These are phyloP conservation scores for Lepidonotus clava DNA, from an alignment of 2,888 invertebrate genomes.

Conservation along the genomic window DNA sequence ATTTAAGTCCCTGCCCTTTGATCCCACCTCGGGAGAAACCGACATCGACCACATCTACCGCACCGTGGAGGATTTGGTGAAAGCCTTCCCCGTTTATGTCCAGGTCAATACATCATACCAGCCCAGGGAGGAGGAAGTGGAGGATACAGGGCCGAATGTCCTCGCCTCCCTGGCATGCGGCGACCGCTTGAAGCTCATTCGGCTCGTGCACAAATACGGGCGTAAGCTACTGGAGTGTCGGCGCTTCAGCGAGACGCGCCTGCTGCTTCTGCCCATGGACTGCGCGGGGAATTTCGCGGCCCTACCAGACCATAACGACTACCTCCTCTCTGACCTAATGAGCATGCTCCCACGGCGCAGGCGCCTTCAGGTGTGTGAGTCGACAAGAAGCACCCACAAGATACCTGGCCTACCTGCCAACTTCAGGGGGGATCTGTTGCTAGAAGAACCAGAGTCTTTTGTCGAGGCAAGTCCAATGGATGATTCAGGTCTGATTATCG, in stretches of 20 bases:
- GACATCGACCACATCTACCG: slow-evolving; percentile 61
- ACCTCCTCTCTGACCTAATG: slow-evolving; percentile 61
- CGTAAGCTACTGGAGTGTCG: slow-evolving; percentile 60
- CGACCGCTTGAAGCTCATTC: slow-evolving; percentile 59
- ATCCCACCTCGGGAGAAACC: slow-evolving; percentile 58
- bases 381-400: slow-evolving; percentile 24
- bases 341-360: slow-evolving; percentile 60
- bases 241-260: slow-evolving; percentile 45
- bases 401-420: slow-evolving; percentile 63
- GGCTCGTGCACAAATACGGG: slow-evolving; percentile 58
- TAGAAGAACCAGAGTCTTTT: slow-evolving; percentile 60
- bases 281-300: slow-evolving; percentile 62
- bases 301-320: slow-evolving; percentile 60
- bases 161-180: slow-evolving; percentile 44
- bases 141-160: background rate
- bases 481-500: slow-evolving; percentile 58
- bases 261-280: slow-evolving; percentile 59
- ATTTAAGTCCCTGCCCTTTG: slow-evolving; percentile 62
- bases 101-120: slow-evolving; percentile 60
- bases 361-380: slow-evolving; percentile 51
- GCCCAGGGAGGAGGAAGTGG: background rate
- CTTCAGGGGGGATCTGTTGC: slow-evolving; percentile 59
- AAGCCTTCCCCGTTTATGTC: slow-evolving; percentile 62
- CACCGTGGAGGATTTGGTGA: slow-evolving; percentile 61
- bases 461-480: slow-evolving; percentile 61